A percentile compares a stretch with the other conserved stretches of the same genome.
phyloP scores from a whole-genome alignment of 2,797 vertebrate genomes.

The Spheniscus humboldti region DNA sequence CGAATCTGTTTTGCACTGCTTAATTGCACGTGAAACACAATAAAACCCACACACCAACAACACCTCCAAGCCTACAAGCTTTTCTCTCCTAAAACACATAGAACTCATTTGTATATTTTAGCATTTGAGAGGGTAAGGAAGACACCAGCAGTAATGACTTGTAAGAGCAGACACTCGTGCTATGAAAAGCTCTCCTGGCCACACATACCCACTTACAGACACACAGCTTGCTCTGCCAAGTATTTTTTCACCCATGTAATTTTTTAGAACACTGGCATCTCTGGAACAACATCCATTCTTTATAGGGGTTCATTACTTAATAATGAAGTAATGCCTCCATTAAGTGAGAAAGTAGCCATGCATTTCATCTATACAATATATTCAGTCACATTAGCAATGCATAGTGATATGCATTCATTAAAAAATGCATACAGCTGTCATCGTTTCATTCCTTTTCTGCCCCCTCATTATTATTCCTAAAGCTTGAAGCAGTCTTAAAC shows the following conservation, averaged over 20 bases:
- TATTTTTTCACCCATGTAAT: conserved; percentile 7
- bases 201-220: neutral
- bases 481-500: conserved; percentile 56
- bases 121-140: neutral
- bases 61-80: neutral
- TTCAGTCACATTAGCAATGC: conserved; percentile 47
- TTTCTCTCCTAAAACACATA: neutral
- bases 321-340: conserved; percentile 60
- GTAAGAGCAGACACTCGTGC: neutral
- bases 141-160: neutral
- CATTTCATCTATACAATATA: conserved; percentile 8
- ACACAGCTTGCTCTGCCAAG: neutral
- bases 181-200: neutral
- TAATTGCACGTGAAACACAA: neutral
- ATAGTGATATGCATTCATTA: conserved; percentile 10
- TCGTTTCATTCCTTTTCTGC: conserved; percentile 13
- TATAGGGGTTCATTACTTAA: conserved; percentile 28
- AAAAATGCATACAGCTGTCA: conserved; percentile 42
- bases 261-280: conserved; percentile 42
- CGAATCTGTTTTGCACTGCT: neutral
- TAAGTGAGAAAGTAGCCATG: conserved; percentile 36
- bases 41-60: neutral
- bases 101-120: neutral
- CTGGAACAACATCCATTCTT: conserved; percentile 52
- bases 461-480: conserved; percentile 64